These are phyloP conservation scores for Anaspis maculata DNA, from an alignment of 2,888 invertebrate species.

Conservation along the genomic window DNA sequence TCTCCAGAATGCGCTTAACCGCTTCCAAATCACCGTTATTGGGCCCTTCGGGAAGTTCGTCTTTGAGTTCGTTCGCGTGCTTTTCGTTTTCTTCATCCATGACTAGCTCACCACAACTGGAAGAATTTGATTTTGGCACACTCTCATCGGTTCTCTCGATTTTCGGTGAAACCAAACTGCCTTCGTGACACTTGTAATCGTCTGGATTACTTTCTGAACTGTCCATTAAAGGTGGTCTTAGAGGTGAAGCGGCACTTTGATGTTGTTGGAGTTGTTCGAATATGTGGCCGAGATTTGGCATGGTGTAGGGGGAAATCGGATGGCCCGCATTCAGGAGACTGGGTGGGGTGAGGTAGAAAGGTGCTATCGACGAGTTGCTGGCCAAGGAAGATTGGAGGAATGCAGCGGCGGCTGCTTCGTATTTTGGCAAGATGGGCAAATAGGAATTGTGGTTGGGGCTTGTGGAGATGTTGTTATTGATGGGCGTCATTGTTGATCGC, in stretches of 20 bases:
- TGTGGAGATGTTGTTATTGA: constrained; percentile 46
- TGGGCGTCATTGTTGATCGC: constrained; percentile 36
- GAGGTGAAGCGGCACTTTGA: constrained; percentile 47
- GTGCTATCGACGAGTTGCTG: constrained; percentile 50
- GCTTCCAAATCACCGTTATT: constrained; percentile 52
- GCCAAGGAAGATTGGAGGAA: constrained; percentile 46
- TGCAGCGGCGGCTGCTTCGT: constrained; percentile 54
- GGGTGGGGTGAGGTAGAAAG: constrained; percentile 53
- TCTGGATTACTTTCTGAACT: constrained; percentile 45
- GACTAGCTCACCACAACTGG: constrained; percentile 48
- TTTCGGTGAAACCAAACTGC: constrained; percentile 1
- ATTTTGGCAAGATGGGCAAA: constrained; percentile 67
- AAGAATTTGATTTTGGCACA: constrained; percentile 40
- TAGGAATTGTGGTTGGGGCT: constrained; percentile 38
- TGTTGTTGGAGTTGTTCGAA: constrained; percentile 62
- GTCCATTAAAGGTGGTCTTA: constrained; percentile 40
- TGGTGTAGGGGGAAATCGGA: constrained; percentile 43
- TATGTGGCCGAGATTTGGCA: constrained; percentile 55
- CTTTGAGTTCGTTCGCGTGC: constrained; percentile 41
- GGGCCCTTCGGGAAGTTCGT: no score
- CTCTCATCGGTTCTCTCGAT: constrained; percentile 39
- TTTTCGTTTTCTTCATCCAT: constrained; percentile 60
- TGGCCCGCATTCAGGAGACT: constrained; percentile 42
- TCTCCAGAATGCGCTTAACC: constrained; percentile 65
- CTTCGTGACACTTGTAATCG: constrained; percentile 46